These are phyloP conservation scores for Brachycybe producta DNA, from an alignment of 2,888 invertebrate species.

Conservation along the genomic window DNA sequence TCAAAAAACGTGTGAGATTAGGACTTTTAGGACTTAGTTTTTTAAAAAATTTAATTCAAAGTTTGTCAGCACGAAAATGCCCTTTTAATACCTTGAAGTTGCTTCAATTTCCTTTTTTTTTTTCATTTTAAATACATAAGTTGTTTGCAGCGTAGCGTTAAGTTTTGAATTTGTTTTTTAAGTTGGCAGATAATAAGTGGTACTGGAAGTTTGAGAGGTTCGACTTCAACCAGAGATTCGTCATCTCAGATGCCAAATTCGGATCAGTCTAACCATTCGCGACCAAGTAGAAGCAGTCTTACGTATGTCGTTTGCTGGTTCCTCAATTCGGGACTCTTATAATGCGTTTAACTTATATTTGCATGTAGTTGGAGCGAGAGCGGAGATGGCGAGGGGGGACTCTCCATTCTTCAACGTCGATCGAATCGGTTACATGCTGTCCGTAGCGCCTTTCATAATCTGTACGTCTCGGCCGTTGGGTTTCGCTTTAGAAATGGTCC, in stretches of 20 bases:
- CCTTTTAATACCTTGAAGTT: too few species aligned
- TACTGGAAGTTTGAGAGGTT: conserved; percentile 48
- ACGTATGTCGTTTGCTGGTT: not conserved
- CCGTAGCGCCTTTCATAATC: conserved; percentile 44
- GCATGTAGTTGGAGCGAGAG: not conserved
- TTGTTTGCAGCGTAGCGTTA: conserved; percentile 42
- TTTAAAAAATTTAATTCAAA: too few species aligned
- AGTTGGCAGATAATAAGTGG: conserved; percentile 59
- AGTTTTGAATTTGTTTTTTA: conserved; percentile 29
- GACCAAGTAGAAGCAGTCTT: conserved; percentile 25
- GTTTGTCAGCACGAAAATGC: too few species aligned
- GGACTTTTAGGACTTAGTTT: too few species aligned
- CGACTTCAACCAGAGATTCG: conserved; percentile 35
- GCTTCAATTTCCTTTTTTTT: too few species aligned
- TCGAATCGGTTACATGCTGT: conserved; percentile 39
- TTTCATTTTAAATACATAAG: too few species aligned
- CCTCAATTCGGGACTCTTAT: not conserved
- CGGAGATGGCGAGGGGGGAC: conserved; percentile 29
- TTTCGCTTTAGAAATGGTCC: conserved; percentile 41
- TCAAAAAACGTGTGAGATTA: too few species aligned
- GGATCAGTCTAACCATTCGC: conserved; percentile 26
- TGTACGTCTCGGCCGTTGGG: conserved; percentile 43
- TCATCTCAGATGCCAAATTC: conserved; percentile 13
- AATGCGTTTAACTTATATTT: not conserved
- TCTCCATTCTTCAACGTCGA: conserved; percentile 22